A percentile compares a stretch with the other conserved stretches of the same genome.
Evolutionary conservation across 2,888 invertebrate genomes (phyloP).

Genomic region (Apodemia duryi): DNA sequence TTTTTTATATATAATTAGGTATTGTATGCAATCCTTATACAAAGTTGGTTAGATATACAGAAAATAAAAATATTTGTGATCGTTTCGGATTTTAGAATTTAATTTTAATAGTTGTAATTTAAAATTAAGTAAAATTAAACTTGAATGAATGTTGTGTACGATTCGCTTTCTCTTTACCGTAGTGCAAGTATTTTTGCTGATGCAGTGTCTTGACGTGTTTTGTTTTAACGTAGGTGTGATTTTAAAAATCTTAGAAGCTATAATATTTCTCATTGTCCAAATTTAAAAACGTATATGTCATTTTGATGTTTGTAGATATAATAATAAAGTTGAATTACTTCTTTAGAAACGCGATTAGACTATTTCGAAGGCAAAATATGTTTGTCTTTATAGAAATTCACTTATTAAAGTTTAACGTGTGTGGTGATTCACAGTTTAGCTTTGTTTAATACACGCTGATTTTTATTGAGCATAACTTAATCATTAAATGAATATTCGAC

Average conservation of each 20-base stretch:
- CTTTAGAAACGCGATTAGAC: slow-evolving; percentile 39
- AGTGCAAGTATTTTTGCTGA: slow-evolving; percentile 61
- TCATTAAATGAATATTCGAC: slow-evolving; percentile 56
- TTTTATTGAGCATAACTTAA: slow-evolving; percentile 27
- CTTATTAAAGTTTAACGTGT: slow-evolving; percentile 37
- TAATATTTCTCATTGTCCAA: slow-evolving; percentile 39
- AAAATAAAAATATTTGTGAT: slow-evolving; percentile 63
- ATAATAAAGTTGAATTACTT: slow-evolving; percentile 41
- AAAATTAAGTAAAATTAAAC: slow-evolving; percentile 41
- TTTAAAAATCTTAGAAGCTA: slow-evolving; percentile 55
- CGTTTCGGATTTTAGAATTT: slow-evolving; percentile 56
- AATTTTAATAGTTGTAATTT: slow-evolving; percentile 50
- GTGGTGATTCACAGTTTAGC: slow-evolving; percentile 44
- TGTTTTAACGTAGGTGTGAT: slow-evolving; percentile 58
- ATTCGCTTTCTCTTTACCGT: slow-evolving; percentile 65
- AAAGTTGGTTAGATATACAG: slow-evolving; percentile 65
- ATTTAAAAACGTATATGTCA: slow-evolving; percentile 35
- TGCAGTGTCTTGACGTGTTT: slow-evolving; percentile 56
- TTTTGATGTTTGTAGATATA: slow-evolving; percentile 40
- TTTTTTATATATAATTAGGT: slow-evolving; percentile 74
- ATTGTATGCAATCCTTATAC: slow-evolving; percentile 65
- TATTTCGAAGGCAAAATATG: slow-evolving; percentile 36
- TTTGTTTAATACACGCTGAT: slow-evolving; percentile 42
- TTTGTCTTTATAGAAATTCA: slow-evolving; percentile 39
- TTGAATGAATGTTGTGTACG: slow-evolving; percentile 62